Evolutionary conservation across 2,113 vertebrate genomes (phyloP).

Genomic region (Odocoileus hemionus): DNA sequence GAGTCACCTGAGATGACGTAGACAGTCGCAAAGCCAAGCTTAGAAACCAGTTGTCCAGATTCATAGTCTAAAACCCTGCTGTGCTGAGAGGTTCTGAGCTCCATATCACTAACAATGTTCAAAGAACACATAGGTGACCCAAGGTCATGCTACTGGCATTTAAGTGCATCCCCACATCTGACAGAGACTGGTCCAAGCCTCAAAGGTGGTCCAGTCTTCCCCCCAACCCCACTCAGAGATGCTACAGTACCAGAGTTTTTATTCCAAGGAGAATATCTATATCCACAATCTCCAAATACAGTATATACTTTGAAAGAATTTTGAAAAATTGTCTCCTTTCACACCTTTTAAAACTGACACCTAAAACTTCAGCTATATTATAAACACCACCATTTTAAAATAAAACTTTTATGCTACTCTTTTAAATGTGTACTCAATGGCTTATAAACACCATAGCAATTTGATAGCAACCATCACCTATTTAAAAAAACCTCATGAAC

Average conservation of each 20-base stretch:
- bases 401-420: neutral
- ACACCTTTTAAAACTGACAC: neutral
- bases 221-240: neutral
- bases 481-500: neutral
- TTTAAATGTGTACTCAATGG: neutral
- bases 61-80: neutral
- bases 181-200: neutral
- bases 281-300: neutral
- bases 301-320: neutral
- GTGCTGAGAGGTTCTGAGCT: neutral
- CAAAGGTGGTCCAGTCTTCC: neutral
- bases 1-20: neutral
- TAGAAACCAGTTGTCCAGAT: neutral
- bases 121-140: neutral
- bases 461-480: neutral
- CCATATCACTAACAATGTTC: neutral
- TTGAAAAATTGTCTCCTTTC: neutral
- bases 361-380: neutral
- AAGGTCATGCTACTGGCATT: rapidly evolving
- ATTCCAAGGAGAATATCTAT: neutral
- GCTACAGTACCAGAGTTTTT: neutral
- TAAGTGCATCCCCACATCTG: neutral
- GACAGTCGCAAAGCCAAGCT: neutral
- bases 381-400: neutral
- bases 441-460: neutral